A percentile compares a stretch with the other conserved stretches of the same genome.
phyloP scores from a whole-genome alignment of 2,888 invertebrate genomes.

The Hylaea fasciaria region DNA sequence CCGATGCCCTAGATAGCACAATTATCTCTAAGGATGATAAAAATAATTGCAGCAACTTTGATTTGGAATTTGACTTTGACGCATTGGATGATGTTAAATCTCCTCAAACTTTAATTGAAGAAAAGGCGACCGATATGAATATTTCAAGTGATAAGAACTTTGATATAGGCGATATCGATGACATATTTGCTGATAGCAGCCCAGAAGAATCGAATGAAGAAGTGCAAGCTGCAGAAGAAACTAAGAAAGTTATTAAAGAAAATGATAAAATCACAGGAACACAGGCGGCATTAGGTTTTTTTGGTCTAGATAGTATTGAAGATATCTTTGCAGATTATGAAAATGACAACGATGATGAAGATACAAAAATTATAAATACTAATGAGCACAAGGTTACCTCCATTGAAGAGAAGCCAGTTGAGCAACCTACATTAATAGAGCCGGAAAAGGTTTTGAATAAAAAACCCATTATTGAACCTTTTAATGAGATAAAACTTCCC shows the following conservation, averaged over 20 bases:
- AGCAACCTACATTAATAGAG: conserved; percentile 1
- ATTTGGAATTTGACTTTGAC: conserved; percentile 59
- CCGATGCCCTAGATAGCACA: conserved; percentile 16
- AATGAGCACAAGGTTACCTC: neutral
- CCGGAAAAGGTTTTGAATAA: neutral
- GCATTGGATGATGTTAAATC: conserved; percentile 40
- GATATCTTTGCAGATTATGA: conserved; percentile 77
- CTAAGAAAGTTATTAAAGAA: conserved; percentile 1
- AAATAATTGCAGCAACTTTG: conserved; percentile 43
- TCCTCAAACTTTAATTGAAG: conserved; percentile 34
- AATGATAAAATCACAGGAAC: conserved; percentile 35
- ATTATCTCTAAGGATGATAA: conserved; percentile 19
- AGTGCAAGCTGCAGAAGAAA: conserved; percentile 6
- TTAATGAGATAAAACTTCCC: conserved; percentile 32
- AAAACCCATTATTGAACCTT: conserved; percentile 2
- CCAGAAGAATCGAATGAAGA: conserved; percentile 34
- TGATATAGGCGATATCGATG: conserved; percentile 76
- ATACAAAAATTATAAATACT: conserved; percentile 37
- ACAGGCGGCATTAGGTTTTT: conserved; percentile 63
- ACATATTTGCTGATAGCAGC: conserved; percentile 66
- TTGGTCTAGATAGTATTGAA: conserved; percentile 77
- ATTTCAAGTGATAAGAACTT: conserved; percentile 60
- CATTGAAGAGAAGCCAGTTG: conserved; percentile 18
- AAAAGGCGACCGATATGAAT: conserved; percentile 28
- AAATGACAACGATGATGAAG: conserved; percentile 49